Evolutionary conservation across 2,113 vertebrate genomes (phyloP).

Genomic region (Ahaetulla prasina): DNA sequence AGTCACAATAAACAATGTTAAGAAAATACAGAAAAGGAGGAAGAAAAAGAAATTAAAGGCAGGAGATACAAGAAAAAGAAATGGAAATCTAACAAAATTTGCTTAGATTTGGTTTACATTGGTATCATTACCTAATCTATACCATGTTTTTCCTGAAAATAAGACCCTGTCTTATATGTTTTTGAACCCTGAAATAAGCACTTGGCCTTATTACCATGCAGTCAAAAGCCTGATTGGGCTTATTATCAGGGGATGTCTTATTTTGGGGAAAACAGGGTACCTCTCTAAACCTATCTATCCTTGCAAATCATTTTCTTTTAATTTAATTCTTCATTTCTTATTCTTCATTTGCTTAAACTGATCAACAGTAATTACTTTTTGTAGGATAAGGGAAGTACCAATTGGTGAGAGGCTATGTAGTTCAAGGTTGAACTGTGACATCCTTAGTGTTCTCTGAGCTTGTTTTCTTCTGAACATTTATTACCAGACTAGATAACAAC

Average conservation of each 20-base stretch:
- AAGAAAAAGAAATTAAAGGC: background rate
- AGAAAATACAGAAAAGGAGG: background rate
- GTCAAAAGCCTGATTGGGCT: too few relatives aligned
- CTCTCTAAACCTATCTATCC: background rate
- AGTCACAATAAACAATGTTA: background rate
- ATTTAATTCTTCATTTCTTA: background rate
- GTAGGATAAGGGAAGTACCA: background rate
- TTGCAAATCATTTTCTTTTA: background rate
- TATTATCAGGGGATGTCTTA: too few relatives aligned
- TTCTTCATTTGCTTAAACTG: background rate
- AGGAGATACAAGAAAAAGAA: background rate
- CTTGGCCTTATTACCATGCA: too few relatives aligned
- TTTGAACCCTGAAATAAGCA: too few relatives aligned
- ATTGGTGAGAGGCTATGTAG: background rate
- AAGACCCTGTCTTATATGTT: too few relatives aligned
- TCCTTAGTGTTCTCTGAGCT: background rate
- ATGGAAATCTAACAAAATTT: background rate
- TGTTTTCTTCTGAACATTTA: background rate
- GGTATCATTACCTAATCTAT: background rate
- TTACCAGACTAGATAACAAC: too few relatives aligned
- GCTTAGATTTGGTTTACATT: background rate
- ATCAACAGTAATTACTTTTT: background rate
- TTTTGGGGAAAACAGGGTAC: too few relatives aligned
- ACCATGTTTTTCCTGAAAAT: too few relatives aligned
- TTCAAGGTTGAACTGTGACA: background rate